Evolutionary conservation across 2,797 vertebrate genomes (phyloP), one percentile per base, ranked within the genome.

Genomic region (Adelosebastes latens): DNA sequence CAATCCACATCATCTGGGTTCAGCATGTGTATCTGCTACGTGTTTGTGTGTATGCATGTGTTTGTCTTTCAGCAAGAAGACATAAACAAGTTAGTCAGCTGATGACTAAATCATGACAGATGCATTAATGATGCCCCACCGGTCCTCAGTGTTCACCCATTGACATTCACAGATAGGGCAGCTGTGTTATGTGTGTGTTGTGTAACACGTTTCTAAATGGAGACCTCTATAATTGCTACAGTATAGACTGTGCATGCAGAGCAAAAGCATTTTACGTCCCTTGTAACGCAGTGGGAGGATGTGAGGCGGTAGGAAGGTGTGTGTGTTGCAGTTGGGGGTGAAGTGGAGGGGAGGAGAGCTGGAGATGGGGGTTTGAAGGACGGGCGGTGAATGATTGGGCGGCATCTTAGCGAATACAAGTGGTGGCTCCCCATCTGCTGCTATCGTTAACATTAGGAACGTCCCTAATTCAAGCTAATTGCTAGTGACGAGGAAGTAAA

Each of bases 391-490:
- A 84, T 85, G 75, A 71, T 86, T 65, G 75, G 84, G 90, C 39
- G 82, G 74, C 65, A 69, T 80, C 64, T 77, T 64, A 53, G 74
- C 66, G 14, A 82, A 86, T 68, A 77, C 83, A 75, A 91, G 86
- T 64, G 5, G 58, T 76, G 67, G 88, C 86, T 79, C 68, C 82
- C 86, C 93, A 94, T 95, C 93, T 93, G 92, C 84, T 91, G 87
- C 86, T 71, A 82, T 93, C 93, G 89, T 95, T 92, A 92, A 86
- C 91, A 86, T 86, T 91, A 89, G 86, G 88, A 90, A 80, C 65
- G 68, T 73, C 83, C 83, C 90, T 94, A 93, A 93, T 90, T 93
- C 78, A 87, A 79, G 81, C 83, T 94, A 91, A 93, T 94, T 94
- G 81, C 89, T 29, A 66, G 79, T 69, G 81, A 90, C 59, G 81